Evolutionary conservation across 2,113 vertebrate genomes (phyloP).

Genomic region (Acrocephalus kingi): DNA sequence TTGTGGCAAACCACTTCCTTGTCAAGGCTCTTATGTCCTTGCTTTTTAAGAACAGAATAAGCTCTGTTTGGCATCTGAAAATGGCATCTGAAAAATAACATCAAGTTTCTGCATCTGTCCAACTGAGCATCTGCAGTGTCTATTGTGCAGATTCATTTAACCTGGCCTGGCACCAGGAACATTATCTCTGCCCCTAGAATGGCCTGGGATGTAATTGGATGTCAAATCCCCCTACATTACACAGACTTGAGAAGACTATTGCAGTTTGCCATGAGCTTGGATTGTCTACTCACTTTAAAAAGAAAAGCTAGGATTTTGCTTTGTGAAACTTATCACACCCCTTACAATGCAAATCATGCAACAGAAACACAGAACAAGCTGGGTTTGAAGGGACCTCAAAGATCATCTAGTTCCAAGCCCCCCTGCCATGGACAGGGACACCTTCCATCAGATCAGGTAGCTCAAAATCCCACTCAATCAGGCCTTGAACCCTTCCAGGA

Average conservation of each 20-base stretch:
- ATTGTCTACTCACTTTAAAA: not conserved
- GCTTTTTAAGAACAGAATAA: not conserved
- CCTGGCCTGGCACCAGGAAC: conserved; percentile 26
- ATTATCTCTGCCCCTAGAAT: conserved; percentile 29
- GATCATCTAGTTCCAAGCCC: not conserved
- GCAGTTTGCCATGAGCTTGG: conserved; percentile 2
- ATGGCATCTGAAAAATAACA: not conserved
- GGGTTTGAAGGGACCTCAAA: not conserved
- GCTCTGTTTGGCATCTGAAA: not conserved
- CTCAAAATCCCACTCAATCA: not conserved
- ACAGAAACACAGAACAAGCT: not conserved
- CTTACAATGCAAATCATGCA: not conserved
- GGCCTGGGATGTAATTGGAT: not conserved
- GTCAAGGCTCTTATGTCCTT: not conserved
- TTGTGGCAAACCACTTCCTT: conserved; percentile 37
- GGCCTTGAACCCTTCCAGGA: not conserved
- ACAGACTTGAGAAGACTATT: not conserved
- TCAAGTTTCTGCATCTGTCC: conserved; percentile 5
- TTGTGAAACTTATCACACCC: not conserved
- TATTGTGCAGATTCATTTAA: not conserved
- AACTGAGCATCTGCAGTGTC: not conserved
- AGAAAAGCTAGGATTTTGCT: not conserved
- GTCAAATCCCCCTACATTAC: not conserved
- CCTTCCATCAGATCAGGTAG: not conserved
- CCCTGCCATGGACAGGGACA: not conserved